Evolutionary conservation across 2,797 vertebrate genomes (phyloP), one percentile per base, ranked within the genome.

Genomic region (Pseudocheirus occidentalis): DNA sequence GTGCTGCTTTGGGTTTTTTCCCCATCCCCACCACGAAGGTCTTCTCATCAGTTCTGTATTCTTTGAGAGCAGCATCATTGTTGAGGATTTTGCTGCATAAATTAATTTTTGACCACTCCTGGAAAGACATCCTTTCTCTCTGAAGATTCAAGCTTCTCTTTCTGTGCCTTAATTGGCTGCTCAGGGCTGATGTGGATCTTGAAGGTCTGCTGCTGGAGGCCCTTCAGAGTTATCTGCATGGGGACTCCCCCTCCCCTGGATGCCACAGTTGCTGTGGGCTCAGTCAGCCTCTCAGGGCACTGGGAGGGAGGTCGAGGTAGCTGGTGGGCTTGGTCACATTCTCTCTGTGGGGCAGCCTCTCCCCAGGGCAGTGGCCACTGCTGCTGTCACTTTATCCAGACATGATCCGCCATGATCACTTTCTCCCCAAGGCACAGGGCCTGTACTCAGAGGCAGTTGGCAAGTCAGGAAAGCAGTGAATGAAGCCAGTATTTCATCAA

Each of bases 151-250:
- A 24, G 6, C 21, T 57, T 57, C 21, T 24, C 56, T 57, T 57
- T 57, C 18, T 5, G 5, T 27, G 56, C 21, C 56, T 57, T 57
- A 57, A 99, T 99, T 99, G 99, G 99, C 98, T 99, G 99, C 94
- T 99, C 99, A 3, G 99, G 99, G 96, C 99, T 99, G 96, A 99
- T 99, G 97, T 99, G 99, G 97, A 99, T 99, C 97, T 99, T 99
- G 98, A 99, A 99, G 96, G 99, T 99, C 98, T 99, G 99, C 98
- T 99, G 99, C 96, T 99, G 99, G 94, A 99, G 98, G 92, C 99
- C 99, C 98, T 99, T 99, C 98, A 99, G 97, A 16, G 99, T 99
- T 98, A 99, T 99, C 99, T 99, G 99, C 99, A 99, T 99, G 97
- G 98, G 98, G 97, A 92, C 96, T 92, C 96, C 96, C 94, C 73